A percentile compares a stretch with the other conserved stretches of the same genome.
Conservation (phyloP, 2,113 vertebrate genomes). For the Poeciliopsis turrubarensis region DNA sequence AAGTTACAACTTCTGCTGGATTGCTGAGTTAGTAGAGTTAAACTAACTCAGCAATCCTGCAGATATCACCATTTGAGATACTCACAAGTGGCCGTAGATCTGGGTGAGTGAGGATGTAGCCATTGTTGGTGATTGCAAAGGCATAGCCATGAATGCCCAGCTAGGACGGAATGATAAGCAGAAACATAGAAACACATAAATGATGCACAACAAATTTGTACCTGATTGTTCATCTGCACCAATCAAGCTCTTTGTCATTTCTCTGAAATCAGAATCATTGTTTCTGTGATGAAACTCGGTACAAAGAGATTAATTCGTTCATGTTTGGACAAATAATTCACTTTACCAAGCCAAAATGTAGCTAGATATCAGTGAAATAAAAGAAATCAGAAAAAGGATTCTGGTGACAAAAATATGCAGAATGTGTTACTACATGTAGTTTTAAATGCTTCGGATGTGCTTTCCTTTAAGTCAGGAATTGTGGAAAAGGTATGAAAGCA, state of each 20-base stretch:
- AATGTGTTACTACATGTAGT: constrained; percentile 14
- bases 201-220: constrained; percentile 49
- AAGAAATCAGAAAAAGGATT: constrained; percentile 7
- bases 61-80: constrained; percentile 32
- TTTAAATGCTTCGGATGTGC: constrained; percentile 48
- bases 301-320: constrained; percentile 67
- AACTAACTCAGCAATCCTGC: too few species aligned
- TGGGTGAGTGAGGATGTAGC: constrained; percentile 97
- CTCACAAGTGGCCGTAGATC: constrained; percentile 96
- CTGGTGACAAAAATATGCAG: background rate
- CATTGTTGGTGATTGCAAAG: constrained; percentile 99
- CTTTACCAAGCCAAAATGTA: constrained; percentile 56
- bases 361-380: constrained; percentile 15
- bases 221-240: constrained; percentile 41
- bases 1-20: constrained; percentile 25
- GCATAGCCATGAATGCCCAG: constrained; percentile 98
- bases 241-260: constrained; percentile 68
- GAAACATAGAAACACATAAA: constrained; percentile 22
- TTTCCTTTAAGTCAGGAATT: background rate
- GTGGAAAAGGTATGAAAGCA: constrained; percentile 31
- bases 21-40: constrained; percentile 35
- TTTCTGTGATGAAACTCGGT: constrained; percentile 41
- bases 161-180: constrained; percentile 73
- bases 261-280: constrained; percentile 15
- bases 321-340: constrained; percentile 57